Evolutionary conservation across 2,113 vertebrate genomes (phyloP).

Genomic region (Pollimyrus isidori): DNA sequence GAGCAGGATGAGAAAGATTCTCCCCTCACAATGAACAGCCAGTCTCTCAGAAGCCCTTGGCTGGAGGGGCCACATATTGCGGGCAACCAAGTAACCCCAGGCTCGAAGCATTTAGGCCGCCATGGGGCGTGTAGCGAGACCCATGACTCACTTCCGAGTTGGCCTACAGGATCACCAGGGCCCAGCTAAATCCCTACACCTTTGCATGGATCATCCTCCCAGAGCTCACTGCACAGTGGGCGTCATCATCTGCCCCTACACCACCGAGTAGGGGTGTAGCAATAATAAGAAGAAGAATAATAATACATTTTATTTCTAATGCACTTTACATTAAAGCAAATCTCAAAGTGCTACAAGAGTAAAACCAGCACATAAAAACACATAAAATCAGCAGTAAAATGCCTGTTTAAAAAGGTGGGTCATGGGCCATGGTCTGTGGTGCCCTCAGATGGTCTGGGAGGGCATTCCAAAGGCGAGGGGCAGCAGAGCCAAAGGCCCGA

Average conservation of each 20-base stretch:
- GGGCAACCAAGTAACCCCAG: neutral
- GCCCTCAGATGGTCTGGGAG: too few species aligned
- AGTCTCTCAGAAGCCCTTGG: neutral
- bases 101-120: neutral
- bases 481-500: too few species aligned
- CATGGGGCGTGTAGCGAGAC: neutral
- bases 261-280: neutral
- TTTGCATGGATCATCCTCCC: neutral
- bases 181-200: neutral
- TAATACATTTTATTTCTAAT: too few species aligned
- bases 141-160: neutral
- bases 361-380: too few species aligned
- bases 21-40: neutral
- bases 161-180: neutral
- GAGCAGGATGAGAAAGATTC: neutral
- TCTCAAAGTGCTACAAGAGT: too few species aligned
- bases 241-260: neutral
- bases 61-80: neutral
- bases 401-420: too few species aligned
- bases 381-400: too few species aligned
- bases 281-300: too few species aligned
- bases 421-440: too few species aligned
- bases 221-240: neutral
- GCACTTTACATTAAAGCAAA: too few species aligned
- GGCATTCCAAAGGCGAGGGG: too few species aligned